phyloP scores from a whole-genome alignment of 2,113 vertebrate genomes.

The Piprites chloris region DNA sequence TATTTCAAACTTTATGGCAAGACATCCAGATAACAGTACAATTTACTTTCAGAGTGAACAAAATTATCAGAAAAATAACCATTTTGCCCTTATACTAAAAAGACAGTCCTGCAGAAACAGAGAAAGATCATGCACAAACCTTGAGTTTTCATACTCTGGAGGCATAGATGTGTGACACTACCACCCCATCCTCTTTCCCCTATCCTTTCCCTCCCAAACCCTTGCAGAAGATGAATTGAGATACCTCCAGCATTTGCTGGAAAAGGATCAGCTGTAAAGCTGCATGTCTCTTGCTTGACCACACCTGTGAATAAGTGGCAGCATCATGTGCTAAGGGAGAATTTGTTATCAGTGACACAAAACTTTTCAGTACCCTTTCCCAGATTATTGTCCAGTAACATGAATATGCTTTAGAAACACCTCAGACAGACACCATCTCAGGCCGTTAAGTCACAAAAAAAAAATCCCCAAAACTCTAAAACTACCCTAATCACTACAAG shows the following conservation, averaged over 20 bases:
- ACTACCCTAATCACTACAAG: background rate
- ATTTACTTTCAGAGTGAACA: background rate
- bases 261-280: background rate
- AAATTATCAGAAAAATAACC: background rate
- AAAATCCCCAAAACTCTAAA: background rate
- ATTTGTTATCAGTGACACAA: background rate
- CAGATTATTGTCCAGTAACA: background rate
- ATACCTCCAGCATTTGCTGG: background rate
- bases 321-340: background rate
- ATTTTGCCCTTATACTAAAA: background rate
- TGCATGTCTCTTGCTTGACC: background rate
- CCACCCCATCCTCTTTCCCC: background rate
- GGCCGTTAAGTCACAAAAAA: background rate
- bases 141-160: background rate
- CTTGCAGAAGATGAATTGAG: background rate
- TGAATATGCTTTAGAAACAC: background rate
- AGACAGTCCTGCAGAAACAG: background rate
- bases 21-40: background rate
- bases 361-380: background rate
- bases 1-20: background rate
- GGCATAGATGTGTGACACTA: fast-evolving
- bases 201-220: background rate
- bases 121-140: background rate
- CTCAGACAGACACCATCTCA: background rate
- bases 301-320: background rate